Base-by-base conservation (phyloP, 2,888 invertebrate species). In the Thecocarcelia acutangulata region DNA sequence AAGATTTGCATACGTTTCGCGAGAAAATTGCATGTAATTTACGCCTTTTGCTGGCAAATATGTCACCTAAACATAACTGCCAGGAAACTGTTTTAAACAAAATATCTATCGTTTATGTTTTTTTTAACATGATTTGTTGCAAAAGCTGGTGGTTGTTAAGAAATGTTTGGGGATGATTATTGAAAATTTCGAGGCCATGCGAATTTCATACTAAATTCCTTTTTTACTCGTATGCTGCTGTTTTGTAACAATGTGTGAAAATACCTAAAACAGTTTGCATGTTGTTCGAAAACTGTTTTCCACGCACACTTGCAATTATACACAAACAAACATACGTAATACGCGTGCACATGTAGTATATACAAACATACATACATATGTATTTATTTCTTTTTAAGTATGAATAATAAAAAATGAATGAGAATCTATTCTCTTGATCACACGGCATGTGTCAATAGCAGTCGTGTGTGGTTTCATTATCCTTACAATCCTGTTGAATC, bases 401-500 rank as follows among this genome's bases (percentile, higher is more conserved):
- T 82, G 70, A 78, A 82, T 82, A 82, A 82, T 82, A 82, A 78
- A 82, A 82, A 78, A 69, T 77, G 63, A 82, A 78, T 78, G 24
- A 28, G 70, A 86, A 84, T 86, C 86, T 83, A 80, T 74, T 82
- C 84, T 79, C 68, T 81, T 54, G 77, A 73, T 76, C 83, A 79
- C 83, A 79, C 86, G 85, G 85, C 89, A 87, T 88, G 89, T 89
- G 88, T 87, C 88, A 88, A 85, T 84, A 84, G 83, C 88, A 88
- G 83, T 78, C 79, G 84, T 83, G 82, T 81, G 77, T 77, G 83
- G 82, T 82, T 82, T 82, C 66, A 82, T 82, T 78, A 82, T 82
- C 61, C 82, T 61, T 52, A 48, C 74, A 82, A 82, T 72, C 78
- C 82, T 78, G 74, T 82, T 82, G 82, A 82, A 82, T 82, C 78